Conservation (phyloP, 1,140 invertebrate species). For the Sycophila sp. region DNA sequence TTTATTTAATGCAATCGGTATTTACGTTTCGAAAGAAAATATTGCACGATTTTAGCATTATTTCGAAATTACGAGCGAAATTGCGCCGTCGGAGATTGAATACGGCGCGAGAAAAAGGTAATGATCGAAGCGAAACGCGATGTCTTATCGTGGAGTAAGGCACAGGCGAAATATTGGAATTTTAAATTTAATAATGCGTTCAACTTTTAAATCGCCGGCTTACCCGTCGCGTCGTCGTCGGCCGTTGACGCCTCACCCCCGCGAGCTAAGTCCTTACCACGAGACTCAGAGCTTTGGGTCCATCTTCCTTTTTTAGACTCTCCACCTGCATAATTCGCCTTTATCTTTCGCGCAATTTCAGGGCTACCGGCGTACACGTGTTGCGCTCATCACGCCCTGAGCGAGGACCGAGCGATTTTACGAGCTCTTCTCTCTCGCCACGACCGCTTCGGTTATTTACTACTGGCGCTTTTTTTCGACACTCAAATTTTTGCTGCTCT, state of each 20-base stretch:
- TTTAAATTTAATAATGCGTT: conserved; percentile 37
- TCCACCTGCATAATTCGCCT: conserved; percentile 30
- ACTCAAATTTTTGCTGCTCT: conserved; percentile 11
- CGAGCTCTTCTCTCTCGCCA: background rate
- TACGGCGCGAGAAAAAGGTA: background rate
- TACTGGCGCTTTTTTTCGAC: conserved; percentile 8
- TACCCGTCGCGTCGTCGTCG: no score
- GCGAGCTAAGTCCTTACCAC: conserved; percentile 17
- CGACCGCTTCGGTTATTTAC: conserved; percentile 13
- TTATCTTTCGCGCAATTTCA: conserved; percentile 29
- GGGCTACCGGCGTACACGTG: conserved; percentile 33
- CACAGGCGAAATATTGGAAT: conserved; percentile 14
- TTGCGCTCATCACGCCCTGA: background rate
- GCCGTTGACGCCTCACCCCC: no score
- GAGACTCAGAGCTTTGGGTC: no score
- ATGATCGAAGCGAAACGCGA: background rate
- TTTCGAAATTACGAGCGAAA: no score
- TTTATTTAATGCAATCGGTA: no score
- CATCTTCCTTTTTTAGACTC: background rate
- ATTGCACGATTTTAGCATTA: no score
- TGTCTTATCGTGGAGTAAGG: background rate
- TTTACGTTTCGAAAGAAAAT: no score
- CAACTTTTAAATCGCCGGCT: conserved; percentile 16
- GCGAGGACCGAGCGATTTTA: background rate
- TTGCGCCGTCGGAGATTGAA: background rate